Conservation (phyloP, 2,888 invertebrate genomes). For the Callyntrura sp. region DNA sequence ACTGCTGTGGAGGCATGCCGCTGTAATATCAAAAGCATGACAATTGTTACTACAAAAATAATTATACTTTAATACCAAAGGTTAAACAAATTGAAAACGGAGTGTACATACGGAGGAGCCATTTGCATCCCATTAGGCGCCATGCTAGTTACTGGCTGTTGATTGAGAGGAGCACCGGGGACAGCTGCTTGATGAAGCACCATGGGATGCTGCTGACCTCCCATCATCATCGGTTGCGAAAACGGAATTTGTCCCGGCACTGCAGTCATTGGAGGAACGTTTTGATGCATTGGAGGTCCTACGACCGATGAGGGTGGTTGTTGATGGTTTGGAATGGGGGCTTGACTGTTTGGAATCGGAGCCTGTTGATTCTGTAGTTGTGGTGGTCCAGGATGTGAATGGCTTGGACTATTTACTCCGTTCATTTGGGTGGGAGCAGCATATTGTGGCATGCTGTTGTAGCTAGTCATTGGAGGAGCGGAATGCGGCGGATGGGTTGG, state of each 20-base stretch:
- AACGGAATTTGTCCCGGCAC: constrained; percentile 73
- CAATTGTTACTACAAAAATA: background rate
- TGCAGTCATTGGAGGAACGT: constrained; percentile 66
- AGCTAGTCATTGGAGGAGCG: constrained; percentile 59
- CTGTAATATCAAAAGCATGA: constrained; percentile 25
- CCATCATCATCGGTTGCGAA: constrained; percentile 70
- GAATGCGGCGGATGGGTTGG: constrained; percentile 77
- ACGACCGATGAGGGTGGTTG: constrained; percentile 52
- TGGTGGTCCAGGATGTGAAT: constrained; percentile 54
- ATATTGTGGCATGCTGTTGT: constrained; percentile 73
- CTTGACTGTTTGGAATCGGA: constrained; percentile 67
- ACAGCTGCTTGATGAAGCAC: constrained; percentile 39
- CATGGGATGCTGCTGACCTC: constrained; percentile 59
- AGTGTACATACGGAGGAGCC: constrained; percentile 63
- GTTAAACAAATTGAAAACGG: background rate
- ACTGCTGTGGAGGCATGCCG: constrained; percentile 72
- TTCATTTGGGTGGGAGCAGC: constrained; percentile 56
- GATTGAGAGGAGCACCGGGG: constrained; percentile 9
- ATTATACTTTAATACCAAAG: too few species aligned
- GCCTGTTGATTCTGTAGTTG: constrained; percentile 45
- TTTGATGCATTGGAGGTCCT: constrained; percentile 64
- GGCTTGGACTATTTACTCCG: constrained; percentile 68
- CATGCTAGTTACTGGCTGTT: constrained; percentile 32
- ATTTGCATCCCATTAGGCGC: constrained; percentile 68
- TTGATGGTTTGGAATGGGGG: constrained; percentile 67